A percentile compares a stretch with the other conserved stretches of the same genome.
Conservation (phyloP, 2,113 vertebrate species). For the Agelaius tricolor region DNA sequence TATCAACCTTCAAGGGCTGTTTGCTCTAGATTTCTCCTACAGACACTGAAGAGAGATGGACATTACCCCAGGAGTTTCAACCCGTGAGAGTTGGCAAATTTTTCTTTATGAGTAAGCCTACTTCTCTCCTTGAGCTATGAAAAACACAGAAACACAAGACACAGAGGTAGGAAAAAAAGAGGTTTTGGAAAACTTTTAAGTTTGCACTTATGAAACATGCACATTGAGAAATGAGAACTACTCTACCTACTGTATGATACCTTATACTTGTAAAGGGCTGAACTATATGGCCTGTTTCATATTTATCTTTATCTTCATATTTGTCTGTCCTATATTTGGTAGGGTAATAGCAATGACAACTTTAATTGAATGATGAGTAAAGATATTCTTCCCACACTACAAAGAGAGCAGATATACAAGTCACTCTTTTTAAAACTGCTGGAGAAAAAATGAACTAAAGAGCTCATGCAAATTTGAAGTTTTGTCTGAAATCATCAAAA, state of each 20-base stretch:
- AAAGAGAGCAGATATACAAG: not conserved
- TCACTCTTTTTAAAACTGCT: not conserved
- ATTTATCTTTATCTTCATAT: not conserved
- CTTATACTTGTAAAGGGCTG: not conserved
- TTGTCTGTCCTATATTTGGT: not conserved
- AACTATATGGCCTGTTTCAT: not conserved
- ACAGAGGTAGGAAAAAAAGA: not conserved
- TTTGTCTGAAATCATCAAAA: not conserved
- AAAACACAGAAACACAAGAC: not conserved
- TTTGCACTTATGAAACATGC: not conserved
- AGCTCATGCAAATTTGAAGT: not conserved
- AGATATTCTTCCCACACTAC: not conserved
- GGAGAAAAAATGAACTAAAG: not conserved
- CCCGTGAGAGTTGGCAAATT: not conserved
- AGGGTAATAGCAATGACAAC: fast-evolving
- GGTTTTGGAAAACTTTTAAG: not conserved
- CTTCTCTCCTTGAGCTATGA: not conserved
- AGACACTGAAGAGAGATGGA: not conserved
- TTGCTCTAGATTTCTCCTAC: not conserved
- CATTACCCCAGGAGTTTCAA: not conserved
- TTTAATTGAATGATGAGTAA: not conserved
- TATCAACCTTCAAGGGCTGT: not conserved
- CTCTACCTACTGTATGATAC: not conserved
- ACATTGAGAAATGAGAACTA: not conserved
- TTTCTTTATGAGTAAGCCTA: not conserved